Base-by-base conservation (phyloP, 2,113 vertebrate genomes). In the Petrocephalus zakoni region DNA sequence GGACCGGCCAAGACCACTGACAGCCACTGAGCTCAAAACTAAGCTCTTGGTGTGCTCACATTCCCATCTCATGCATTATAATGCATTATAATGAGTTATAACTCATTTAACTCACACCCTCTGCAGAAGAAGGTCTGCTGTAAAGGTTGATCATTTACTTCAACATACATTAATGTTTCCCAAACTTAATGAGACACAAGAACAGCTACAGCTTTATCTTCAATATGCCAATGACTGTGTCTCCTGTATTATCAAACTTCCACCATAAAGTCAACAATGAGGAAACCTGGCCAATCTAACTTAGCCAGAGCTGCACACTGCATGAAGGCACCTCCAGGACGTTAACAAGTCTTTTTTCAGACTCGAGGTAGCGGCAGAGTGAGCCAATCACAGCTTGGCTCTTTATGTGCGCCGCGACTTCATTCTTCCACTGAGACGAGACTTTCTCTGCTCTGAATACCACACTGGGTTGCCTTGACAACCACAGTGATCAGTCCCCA, bases 401-500 rank as follows among this genome's bases (percentile, higher is more conserved):
- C 72, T 42, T 42, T 6, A 78, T 78, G 72, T 42, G 15, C 11
- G 34, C 72, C 13, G 37, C 34, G 34, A 55, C 53, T 55, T 55
- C 10, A 55, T 42, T 29, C 34, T 42, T 19, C 72, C 72, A 78
- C 72, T 78, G 34, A 78, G 72, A 42, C 29, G 42, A 42, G 72
- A 37, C 72, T 78, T 78, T 78, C 72, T 37, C 34, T 42, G 29
- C 37, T 78, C 72, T 34, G 72, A 78, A 78, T 42, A 42, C 72
- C 72, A 78, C 72, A 78, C 72, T 78, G 29, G 72, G 72, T 78
- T 78, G 72, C 72, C 72, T 78, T 78, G 72, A 78, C 72, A 78
- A 78, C 72, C 72, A 19, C 25, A 84, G 47, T 84, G 81, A 84
- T 84, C 81, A 84, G 42, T 46, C 81, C 47, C 81, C 81, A 25